phyloP scores from a whole-genome alignment of 2,797 vertebrate species.

The Tadarida brasiliensis region DNA sequence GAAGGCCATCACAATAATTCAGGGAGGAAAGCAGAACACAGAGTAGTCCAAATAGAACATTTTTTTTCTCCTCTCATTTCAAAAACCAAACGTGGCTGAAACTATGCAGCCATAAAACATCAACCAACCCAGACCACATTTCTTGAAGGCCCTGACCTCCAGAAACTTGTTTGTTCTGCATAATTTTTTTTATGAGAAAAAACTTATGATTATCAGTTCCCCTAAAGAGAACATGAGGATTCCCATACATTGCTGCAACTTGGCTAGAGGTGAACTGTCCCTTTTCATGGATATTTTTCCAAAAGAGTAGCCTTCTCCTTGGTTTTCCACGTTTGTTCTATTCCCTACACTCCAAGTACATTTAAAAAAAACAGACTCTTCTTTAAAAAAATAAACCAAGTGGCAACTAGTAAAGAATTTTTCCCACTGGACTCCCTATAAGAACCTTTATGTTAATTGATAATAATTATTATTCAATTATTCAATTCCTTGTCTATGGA shows the following conservation, averaged over 20 bases:
- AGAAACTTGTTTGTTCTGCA: neutral
- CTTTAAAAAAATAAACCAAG: neutral
- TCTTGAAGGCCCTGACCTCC: neutral
- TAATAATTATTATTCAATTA: neutral
- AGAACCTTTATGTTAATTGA: neutral
- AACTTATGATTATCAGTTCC: neutral
- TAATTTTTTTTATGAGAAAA: neutral
- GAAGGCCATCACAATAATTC: constrained; percentile 50
- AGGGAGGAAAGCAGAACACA: neutral
- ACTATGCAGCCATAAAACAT: neutral
- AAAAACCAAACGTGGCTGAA: constrained; percentile 12
- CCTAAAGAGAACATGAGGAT: neutral
- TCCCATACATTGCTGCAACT: neutral
- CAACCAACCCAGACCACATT: neutral
- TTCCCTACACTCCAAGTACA: neutral
- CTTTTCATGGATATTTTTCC: neutral
- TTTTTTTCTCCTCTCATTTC: neutral
- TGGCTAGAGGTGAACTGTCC: neutral
- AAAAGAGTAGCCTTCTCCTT: neutral
- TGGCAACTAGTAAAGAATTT: neutral
- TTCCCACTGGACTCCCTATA: neutral
- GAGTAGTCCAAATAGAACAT: neutral
- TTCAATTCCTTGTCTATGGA: neutral
- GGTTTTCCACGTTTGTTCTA: neutral
- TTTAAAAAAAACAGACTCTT: neutral